These are phyloP conservation scores for Acrobasis consociella DNA, from an alignment of 2,888 invertebrate species.

Conservation along the genomic window DNA sequence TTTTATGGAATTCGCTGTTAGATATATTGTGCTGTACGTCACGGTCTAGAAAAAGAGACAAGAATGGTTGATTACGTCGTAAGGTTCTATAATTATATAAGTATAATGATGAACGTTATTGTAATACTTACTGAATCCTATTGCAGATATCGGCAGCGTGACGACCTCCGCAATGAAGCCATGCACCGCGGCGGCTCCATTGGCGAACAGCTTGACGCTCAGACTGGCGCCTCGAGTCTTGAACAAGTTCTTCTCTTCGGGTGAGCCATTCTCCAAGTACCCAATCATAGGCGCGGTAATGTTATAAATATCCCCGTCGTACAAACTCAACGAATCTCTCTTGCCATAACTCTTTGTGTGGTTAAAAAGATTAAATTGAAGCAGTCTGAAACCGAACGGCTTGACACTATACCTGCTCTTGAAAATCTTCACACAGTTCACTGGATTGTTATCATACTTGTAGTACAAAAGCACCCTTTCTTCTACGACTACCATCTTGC, in stretches of 20 bases:
- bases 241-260: conserved; percentile 88
- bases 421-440: conserved; percentile 99
- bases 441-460: conserved; percentile 97
- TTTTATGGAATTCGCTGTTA: conserved; percentile 89
- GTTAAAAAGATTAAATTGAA: conserved; percentile 96
- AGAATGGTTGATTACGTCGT: too few species aligned
- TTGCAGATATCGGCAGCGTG: conserved; percentile 95
- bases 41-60: conserved; percentile 85
- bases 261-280: conserved; percentile 87
- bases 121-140: conserved; percentile 91
- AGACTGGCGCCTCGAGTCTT: conserved; percentile 90
- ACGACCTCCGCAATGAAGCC: conserved; percentile 99
- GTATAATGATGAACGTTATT: background rate
- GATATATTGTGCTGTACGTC: conserved; percentile 96
- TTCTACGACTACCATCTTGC: conserved; percentile 94
- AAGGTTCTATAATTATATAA: background rate
- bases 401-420: conserved; percentile 92
- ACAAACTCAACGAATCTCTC: conserved; percentile 92
- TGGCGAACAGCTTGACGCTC: conserved; percentile 95
- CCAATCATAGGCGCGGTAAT: conserved; percentile 88
- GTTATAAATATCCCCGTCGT: conserved; percentile 96
- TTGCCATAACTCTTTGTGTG: conserved; percentile 91
- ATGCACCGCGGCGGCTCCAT: conserved; percentile 95
- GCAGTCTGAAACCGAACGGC: conserved; percentile 93
- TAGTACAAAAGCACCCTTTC: conserved; percentile 96